phyloP scores from a whole-genome alignment of 2,797 vertebrate species.

The Stomatorhinus walkeri region DNA sequence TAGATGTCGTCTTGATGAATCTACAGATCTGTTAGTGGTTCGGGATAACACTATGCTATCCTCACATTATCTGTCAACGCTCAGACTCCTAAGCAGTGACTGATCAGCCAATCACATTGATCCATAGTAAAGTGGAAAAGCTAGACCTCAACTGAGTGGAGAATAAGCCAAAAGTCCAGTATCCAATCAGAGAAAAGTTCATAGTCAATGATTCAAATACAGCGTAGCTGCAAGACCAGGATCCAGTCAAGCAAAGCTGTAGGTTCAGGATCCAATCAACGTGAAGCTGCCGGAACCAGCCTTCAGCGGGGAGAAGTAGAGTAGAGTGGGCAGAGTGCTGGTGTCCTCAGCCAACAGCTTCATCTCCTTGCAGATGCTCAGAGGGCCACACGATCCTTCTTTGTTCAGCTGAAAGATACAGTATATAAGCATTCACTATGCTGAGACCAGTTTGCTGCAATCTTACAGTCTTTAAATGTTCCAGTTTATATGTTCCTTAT shows the following conservation, averaged over 20 bases:
- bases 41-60: not conserved
- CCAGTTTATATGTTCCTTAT: not conserved
- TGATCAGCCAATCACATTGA: not conserved
- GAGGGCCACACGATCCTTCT: not conserved
- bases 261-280: not conserved
- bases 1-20: not conserved
- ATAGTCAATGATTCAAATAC: not conserved
- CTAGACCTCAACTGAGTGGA: not conserved
- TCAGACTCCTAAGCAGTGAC: not conserved
- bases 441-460: not conserved
- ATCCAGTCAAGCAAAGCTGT: not conserved
- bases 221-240: not conserved
- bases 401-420: not conserved
- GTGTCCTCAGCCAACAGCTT: not conserved
- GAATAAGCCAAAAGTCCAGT: not conserved
- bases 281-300: not conserved
- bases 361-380: not conserved
- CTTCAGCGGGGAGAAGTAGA: not conserved
- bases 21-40: not conserved
- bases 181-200: not conserved
- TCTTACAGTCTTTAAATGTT: not conserved
- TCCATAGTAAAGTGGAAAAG: not conserved
- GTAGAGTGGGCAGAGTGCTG: not conserved
- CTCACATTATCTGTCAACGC: conserved; percentile 18
- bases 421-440: not conserved